These are phyloP conservation scores for Chironomus tepperi DNA, from an alignment of 1,140 invertebrate species.

Conservation along the genomic window DNA sequence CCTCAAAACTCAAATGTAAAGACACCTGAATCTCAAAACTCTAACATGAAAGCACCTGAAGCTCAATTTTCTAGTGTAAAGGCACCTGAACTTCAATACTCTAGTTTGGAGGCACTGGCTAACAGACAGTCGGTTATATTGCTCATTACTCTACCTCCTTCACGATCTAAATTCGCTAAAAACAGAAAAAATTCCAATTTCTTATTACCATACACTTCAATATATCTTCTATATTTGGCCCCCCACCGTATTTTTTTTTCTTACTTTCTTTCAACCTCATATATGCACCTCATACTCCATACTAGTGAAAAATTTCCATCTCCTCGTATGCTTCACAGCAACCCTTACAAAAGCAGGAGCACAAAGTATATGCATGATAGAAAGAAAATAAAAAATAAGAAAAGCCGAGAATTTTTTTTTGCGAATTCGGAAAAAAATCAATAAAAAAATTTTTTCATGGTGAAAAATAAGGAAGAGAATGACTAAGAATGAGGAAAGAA, in stretches of 20 bases:
- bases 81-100: no score
- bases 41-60: no score
- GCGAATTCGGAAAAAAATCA: slow-evolving; percentile 8
- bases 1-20: no score
- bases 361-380: background rate
- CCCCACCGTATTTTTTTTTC: background rate
- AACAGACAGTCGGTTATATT: no score
- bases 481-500: background rate
- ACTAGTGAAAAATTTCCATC: background rate
- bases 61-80: no score
- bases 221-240: background rate
- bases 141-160: no score
- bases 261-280: background rate
- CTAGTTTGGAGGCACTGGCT: no score
- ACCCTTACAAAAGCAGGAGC: background rate
- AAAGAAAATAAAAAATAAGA: background rate
- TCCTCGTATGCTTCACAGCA: background rate
- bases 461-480: background rate
- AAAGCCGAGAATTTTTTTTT: background rate
- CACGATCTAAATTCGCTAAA: no score
- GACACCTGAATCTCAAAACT: no score
- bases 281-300: background rate
- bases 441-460: background rate
- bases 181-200: background rate
- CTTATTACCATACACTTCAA: slow-evolving; percentile 13